These are phyloP conservation scores for Pomacea maculata DNA, from an alignment of 1,140 invertebrate genomes.

Conservation along the genomic window DNA sequence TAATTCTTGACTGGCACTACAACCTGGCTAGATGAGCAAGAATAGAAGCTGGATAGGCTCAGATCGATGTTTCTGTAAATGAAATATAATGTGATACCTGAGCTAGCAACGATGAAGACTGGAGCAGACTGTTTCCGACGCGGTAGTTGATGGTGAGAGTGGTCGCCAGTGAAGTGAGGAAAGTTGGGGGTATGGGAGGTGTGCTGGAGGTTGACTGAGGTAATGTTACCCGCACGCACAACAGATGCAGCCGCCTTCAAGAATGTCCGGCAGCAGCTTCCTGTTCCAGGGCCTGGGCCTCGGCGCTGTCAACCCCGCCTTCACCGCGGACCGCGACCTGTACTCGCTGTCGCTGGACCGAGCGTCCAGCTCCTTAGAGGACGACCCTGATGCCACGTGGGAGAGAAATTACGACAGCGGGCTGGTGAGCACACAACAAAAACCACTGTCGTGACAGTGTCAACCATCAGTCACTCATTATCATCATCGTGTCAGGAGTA, in stretches of 20 bases:
- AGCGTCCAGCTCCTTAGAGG: conserved; percentile 28
- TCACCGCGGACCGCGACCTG: conserved; percentile 12
- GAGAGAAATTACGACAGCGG: conserved; percentile 48
- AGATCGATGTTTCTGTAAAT: too few species aligned
- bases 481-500: background rate
- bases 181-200: too few species aligned
- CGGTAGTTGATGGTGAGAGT: too few species aligned
- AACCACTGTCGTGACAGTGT: background rate
- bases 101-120: too few species aligned
- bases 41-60: too few species aligned
- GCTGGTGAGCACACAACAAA: conserved; percentile 33
- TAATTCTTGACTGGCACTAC: too few species aligned
- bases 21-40: too few species aligned
- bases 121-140: too few species aligned
- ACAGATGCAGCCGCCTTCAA: background rate
- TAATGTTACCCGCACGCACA: background rate
- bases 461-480: background rate
- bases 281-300: conserved; percentile 30
- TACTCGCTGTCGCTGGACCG: conserved; percentile 10
- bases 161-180: too few species aligned
- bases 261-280: conserved; percentile 10
- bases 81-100: too few species aligned
- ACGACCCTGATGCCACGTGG: conserved; percentile 49
- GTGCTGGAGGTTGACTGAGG: too few species aligned
- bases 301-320: conserved; percentile 44